A percentile compares a stretch with the other conserved stretches of the same genome.
Conservation (phyloP, 2,888 invertebrate genomes). For the Leucoptera coffeella region DNA sequence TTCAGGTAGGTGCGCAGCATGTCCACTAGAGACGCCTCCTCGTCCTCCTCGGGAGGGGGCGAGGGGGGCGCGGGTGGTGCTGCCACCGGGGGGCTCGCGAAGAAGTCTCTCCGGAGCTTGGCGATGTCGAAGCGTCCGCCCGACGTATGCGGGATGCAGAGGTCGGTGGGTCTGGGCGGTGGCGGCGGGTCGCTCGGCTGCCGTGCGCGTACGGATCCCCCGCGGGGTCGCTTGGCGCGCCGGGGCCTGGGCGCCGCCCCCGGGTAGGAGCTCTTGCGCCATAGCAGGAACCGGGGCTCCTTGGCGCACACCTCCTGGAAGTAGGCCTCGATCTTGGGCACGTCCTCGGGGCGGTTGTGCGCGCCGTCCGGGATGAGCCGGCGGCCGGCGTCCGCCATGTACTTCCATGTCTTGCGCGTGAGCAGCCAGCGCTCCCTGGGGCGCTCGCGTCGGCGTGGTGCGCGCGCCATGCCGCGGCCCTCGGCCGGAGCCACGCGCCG, state of each 20-base stretch:
- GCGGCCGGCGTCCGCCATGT: slow-evolving; percentile 87
- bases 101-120: slow-evolving; percentile 62
- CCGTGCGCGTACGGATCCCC: slow-evolving; percentile 63
- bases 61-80: slow-evolving; percentile 10
- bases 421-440: slow-evolving; percentile 80
- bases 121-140: slow-evolving; percentile 64
- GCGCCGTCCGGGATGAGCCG: slow-evolving; percentile 78
- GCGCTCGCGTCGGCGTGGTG: slow-evolving; percentile 50
- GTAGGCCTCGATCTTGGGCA: slow-evolving; percentile 75
- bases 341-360: slow-evolving; percentile 66
- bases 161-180: slow-evolving; percentile 40
- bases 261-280: slow-evolving; percentile 80
- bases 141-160: slow-evolving; percentile 40
- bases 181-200: slow-evolving; percentile 61
- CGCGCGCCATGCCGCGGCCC: slow-evolving; percentile 52
- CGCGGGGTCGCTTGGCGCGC: slow-evolving; percentile 51
- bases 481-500: slow-evolving; percentile 22
- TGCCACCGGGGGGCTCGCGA: slow-evolving; percentile 36
- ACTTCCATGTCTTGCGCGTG: slow-evolving; percentile 85
- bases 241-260: slow-evolving; percentile 60
- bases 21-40: slow-evolving; percentile 54
- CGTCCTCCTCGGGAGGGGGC: slow-evolving; percentile 16
- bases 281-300: slow-evolving; percentile 72
- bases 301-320: slow-evolving; percentile 77
- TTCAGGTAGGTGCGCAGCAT: slow-evolving; percentile 63